These are phyloP conservation scores for Carabus problematicus DNA, from an alignment of 2,888 invertebrate genomes.

Conservation along the genomic window DNA sequence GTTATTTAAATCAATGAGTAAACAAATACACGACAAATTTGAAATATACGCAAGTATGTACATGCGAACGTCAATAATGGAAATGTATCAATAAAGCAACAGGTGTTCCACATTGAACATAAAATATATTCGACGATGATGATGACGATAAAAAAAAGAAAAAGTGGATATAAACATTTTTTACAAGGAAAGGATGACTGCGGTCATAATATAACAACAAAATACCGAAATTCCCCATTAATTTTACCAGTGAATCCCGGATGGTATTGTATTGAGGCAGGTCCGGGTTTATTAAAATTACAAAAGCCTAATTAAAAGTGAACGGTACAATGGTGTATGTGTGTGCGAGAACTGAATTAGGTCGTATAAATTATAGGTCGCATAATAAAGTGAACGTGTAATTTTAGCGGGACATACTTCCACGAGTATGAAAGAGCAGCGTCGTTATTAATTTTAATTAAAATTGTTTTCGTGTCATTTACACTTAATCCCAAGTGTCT, in stretches of 20 bases:
- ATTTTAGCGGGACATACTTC: background rate
- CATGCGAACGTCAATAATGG: constrained; percentile 5
- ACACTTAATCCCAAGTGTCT: no score
- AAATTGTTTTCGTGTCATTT: no score
- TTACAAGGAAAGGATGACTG: background rate
- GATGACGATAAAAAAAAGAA: constrained; percentile 15
- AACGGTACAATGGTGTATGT: background rate
- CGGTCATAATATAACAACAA: no score
- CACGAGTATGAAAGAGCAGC: no score
- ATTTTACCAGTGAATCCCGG: no score
- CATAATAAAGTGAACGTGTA: no score
- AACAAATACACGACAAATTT: background rate
- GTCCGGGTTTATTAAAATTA: constrained; percentile 7
- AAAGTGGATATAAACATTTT: constrained; percentile 19
- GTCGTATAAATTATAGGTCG: no score
- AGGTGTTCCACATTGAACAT: constrained; percentile 26
- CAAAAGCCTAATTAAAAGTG: constrained; percentile 1
- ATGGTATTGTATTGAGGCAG: constrained; percentile 11
- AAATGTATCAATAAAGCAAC: constrained; percentile 34
- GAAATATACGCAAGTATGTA: background rate
- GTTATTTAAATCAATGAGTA: background rate
- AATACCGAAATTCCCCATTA: no score
- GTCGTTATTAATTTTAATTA: no score
- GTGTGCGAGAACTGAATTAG: background rate
- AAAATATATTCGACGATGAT: constrained; percentile 14